A percentile compares a stretch with the other conserved stretches of the same genome.
Evolutionary conservation across 2,113 vertebrate genomes (phyloP).

Genomic region (Parotia lawesii): DNA sequence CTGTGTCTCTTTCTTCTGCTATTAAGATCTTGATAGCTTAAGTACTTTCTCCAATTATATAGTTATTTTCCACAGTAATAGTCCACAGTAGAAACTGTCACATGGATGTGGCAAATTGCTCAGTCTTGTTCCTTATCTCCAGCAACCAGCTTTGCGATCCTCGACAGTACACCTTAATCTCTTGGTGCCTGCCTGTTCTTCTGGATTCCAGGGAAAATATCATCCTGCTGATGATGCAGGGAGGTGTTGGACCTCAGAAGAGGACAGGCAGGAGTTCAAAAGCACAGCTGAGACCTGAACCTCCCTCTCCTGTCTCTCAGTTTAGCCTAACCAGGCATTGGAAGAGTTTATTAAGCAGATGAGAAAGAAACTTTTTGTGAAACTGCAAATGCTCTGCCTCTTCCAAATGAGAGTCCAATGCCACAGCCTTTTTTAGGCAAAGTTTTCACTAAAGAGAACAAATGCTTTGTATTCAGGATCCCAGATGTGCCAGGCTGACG

Average conservation of each 20-base stretch:
- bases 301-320: background rate
- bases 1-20: background rate
- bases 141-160: background rate
- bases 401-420: background rate
- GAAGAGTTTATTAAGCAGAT: background rate
- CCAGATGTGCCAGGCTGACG: constrained; percentile 35
- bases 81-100: background rate
- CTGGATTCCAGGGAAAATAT: background rate
- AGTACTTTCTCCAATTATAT: background rate
- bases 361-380: background rate
- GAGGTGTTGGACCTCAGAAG: background rate
- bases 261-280: background rate
- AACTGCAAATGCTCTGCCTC: background rate
- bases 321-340: background rate
- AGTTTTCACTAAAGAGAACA: constrained; percentile 36
- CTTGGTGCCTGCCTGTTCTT: background rate
- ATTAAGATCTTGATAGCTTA: background rate
- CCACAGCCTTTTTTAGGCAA: constrained; percentile 35
- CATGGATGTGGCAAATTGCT: background rate
- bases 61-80: background rate
- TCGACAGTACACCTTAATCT: background rate
- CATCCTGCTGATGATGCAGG: background rate
- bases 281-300: background rate
- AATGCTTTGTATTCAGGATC: constrained; percentile 2
- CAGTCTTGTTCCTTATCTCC: background rate